Conservation (phyloP, 2,113 vertebrate genomes). For the Cathartes aura region DNA sequence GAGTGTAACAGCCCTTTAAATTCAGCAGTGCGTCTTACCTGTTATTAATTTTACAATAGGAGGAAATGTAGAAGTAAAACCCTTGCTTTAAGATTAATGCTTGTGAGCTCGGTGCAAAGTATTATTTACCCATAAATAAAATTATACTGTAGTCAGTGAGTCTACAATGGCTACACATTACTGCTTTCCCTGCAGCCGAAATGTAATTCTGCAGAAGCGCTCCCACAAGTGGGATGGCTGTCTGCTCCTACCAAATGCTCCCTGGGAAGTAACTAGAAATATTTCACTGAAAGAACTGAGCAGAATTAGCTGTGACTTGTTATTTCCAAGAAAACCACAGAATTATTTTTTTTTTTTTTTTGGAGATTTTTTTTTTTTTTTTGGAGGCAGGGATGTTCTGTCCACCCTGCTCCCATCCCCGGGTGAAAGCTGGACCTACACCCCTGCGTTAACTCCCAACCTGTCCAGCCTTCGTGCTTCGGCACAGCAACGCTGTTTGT, state of each 20-base stretch:
- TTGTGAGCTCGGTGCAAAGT: neutral
- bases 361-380: too few species aligned
- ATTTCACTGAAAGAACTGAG: neutral
- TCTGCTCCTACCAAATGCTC: neutral
- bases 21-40: neutral
- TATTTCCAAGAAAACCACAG: neutral
- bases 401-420: neutral
- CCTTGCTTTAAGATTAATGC: neutral
- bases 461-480: neutral
- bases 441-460: rapidly evolving
- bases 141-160: neutral
- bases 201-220: neutral
- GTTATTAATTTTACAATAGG: neutral
- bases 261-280: neutral
- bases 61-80: neutral
- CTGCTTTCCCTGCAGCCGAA: neutral
- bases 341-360: too few species aligned
- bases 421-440: too few species aligned
- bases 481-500: rapidly evolving
- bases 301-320: neutral
- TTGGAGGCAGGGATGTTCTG: neutral
- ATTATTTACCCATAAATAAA: slow-evolving; percentile 6
- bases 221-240: neutral
- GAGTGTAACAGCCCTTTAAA: neutral
- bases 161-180: neutral